phyloP scores from a whole-genome alignment of 2,797 vertebrate species.

The Eupleurogrammus muticus region DNA sequence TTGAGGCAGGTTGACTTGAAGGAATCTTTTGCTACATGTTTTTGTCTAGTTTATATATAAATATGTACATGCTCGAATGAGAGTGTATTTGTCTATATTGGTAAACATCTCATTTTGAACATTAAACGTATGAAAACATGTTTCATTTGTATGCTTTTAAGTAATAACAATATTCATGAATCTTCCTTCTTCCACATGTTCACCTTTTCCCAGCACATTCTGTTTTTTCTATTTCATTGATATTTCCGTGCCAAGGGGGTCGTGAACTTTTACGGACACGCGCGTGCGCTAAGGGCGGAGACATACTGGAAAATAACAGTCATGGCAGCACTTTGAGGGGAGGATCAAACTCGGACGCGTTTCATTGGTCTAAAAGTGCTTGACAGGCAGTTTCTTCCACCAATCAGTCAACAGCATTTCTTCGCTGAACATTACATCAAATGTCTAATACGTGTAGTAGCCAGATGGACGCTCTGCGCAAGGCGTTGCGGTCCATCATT shows the following conservation, averaged over 20 bases:
- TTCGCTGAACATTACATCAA: fast-evolving
- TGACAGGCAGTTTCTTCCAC: constrained; percentile 17
- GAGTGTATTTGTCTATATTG: no score
- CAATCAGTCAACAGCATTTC: not conserved
- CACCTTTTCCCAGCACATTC: no score
- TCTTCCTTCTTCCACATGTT: no score
- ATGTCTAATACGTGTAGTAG: not conserved
- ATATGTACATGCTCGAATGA: no score
- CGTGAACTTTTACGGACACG: not conserved
- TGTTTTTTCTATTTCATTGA: not conserved
- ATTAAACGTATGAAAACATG: no score
- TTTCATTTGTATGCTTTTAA: no score
- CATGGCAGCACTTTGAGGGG: no score
- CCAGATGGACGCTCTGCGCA: fast-evolving
- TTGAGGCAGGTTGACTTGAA: no score
- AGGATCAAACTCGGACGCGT: fast-evolving
- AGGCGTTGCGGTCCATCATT: fast-evolving
- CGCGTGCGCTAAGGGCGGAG: constrained; percentile 30
- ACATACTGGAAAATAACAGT: constrained; percentile 59
- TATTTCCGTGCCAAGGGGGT: not conserved
- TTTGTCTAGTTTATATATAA: no score
- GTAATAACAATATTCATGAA: no score
- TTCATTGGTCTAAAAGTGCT: constrained; percentile 12
- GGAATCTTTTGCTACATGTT: no score
- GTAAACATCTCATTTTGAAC: no score